Evolutionary conservation across 2,888 invertebrate species (phyloP), one percentile per base, ranked within the genome.

Genomic region (Clusia tigrina): DNA sequence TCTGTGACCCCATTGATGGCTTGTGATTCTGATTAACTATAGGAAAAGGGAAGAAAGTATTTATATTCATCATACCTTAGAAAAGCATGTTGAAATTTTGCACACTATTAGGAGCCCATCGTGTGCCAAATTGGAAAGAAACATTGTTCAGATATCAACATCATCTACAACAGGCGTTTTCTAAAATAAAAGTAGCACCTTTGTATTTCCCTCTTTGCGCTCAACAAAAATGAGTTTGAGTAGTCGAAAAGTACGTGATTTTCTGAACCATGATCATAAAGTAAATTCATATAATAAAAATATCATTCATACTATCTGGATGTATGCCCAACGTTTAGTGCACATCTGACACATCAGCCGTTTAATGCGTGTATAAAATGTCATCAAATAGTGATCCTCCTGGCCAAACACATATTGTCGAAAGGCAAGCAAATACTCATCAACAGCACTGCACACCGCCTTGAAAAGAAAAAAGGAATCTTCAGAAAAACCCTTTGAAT

Each of bases 391-490:
- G 1, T 71, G 63, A 55, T 76, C 78, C 2, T 73, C 54, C 26
- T 76, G 70, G 1, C 75, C 70, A 0, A 81, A 72, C 1, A 84
- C 74, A 67, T 74, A 78, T 56, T 81, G 79, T 2, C 89, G 86
- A 74, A 89, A 89, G 38, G 87, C 86, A 22, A 87, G 77, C 20
- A 91, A 79, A 71, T 89, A 90, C 17, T 85, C 84, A 60, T 86
- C 84, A 20, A 90, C 83, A 18, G 88, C 87, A 68, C 88, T 87
- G 68, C 89, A 88, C 52, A 89, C 84, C 3, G 89, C 88, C 90
- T 90, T n/a, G n/a, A n/a, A n/a, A n/a, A 60, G 6, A 42, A 32
- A 32, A 32, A 32, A 9, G 32, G 32, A 32, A 9, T 32, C 6
- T 32, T 32, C 6, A 32, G 12, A n/a, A n/a, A n/a, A n/a, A n/a